These are phyloP conservation scores for Tiliacea aurago DNA, from an alignment of 2,888 invertebrate genomes.

Conservation along the genomic window DNA sequence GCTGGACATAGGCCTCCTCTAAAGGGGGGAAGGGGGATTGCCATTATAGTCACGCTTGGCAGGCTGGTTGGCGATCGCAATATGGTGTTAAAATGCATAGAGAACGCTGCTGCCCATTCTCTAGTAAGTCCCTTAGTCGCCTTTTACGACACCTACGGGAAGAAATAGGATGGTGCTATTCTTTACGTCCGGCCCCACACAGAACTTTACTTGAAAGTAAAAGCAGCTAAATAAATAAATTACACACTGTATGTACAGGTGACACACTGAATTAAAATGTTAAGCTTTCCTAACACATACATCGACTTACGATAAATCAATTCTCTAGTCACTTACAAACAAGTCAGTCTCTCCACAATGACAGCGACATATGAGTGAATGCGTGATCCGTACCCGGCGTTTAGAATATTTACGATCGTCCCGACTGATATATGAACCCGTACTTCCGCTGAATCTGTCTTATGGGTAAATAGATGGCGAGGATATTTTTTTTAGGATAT, in stretches of 20 bases:
- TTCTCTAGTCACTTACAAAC: conserved; percentile 59
- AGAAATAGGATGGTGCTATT: no score
- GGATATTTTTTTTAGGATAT: conserved; percentile 48
- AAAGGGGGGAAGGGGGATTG: no score
- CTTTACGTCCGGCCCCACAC: no score
- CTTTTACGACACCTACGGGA: no score
- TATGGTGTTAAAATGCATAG: no score
- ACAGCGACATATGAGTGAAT: conserved; percentile 65
- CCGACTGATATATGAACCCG: conserved; percentile 84
- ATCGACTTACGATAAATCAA: conserved; percentile 51
- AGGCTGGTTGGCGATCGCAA: no score
- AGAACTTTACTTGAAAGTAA: no score
- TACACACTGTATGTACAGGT: background rate
- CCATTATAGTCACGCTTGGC: no score
- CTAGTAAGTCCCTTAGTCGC: no score
- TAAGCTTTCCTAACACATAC: conserved; percentile 12
- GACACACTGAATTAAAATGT: conserved; percentile 15
- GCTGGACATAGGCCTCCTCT: no score
- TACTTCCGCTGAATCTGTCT: conserved; percentile 77
- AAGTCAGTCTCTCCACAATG: conserved; percentile 52
- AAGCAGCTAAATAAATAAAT: background rate
- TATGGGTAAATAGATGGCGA: conserved; percentile 67
- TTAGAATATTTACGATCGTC: conserved; percentile 80
- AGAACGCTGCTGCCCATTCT: no score
- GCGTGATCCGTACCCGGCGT: conserved; percentile 69